Conservation (phyloP, 2,113 vertebrate species). For the Tychaedon coryphoeus region DNA sequence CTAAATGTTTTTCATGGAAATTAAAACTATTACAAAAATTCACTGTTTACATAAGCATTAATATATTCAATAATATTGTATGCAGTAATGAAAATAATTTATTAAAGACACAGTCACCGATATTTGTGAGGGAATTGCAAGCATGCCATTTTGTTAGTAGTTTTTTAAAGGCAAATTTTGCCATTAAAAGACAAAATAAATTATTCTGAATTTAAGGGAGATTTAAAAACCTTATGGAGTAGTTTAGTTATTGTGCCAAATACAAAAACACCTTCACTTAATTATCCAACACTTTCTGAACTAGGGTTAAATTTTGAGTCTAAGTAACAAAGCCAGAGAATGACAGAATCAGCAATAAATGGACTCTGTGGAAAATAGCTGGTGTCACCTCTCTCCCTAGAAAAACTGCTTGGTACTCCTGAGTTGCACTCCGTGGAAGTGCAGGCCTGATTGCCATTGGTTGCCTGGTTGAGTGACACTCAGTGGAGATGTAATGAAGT, state of each 20-base stretch:
- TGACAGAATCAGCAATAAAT: neutral
- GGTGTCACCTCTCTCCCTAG: neutral
- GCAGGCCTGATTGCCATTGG: too few relatives aligned
- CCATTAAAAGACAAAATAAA: neutral
- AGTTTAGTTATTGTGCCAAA: neutral
- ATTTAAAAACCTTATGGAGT: neutral
- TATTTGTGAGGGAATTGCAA: neutral
- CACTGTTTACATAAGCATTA: conserved; percentile 13
- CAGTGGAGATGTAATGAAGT: neutral
- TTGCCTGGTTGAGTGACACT: neutral
- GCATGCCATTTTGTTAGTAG: neutral
- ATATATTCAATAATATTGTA: neutral
- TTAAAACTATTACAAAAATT: neutral
- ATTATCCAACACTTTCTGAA: neutral
- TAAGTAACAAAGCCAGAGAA: neutral
- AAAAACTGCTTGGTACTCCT: neutral
- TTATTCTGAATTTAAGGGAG: neutral
- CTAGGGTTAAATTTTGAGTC: neutral
- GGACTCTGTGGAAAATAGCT: neutral
- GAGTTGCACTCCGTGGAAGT: neutral
- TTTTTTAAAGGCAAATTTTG: neutral
- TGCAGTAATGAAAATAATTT: neutral
- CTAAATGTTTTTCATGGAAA: neutral
- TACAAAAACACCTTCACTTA: neutral
- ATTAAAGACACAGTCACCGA: neutral